Conservation (phyloP, 2,888 invertebrate genomes). For the Phalera bucephala region DNA sequence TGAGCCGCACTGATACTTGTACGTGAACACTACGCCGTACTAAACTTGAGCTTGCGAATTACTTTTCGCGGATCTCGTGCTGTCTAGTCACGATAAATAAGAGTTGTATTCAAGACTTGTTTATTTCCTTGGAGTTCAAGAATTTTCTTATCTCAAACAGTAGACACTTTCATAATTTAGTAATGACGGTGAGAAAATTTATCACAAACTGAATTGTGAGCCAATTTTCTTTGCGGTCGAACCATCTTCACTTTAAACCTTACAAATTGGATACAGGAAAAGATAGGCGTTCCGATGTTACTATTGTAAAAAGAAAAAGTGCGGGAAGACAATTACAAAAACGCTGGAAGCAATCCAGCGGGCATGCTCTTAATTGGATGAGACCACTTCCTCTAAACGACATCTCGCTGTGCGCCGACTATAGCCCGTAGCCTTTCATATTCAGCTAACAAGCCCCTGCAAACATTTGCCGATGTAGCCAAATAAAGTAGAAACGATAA, state of each 20-base stretch:
- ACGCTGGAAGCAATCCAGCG: conserved; percentile 74
- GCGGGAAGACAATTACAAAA: conserved; percentile 71
- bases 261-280: conserved; percentile 39
- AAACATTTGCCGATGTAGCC: conserved; percentile 14
- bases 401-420: conserved; percentile 42
- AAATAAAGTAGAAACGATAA: conserved; percentile 6
- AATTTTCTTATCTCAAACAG: not conserved
- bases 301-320: conserved; percentile 55
- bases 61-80: conserved; percentile 11
- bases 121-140: conserved; percentile 6
- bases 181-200: not conserved
- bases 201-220: not conserved
- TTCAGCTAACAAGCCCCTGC: conserved; percentile 41
- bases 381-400: conserved; percentile 77
- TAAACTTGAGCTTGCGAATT: conserved; percentile 15
- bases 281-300: conserved; percentile 42
- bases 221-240: not conserved
- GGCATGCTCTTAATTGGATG: conserved; percentile 79
- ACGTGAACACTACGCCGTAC: conserved; percentile 18
- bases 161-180: not conserved
- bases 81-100: conserved; percentile 16
- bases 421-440: conserved; percentile 42
- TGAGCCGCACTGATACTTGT: conserved; percentile 32
- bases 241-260: conserved; percentile 4
- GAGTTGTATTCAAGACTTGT: conserved; percentile 12